Conservation (phyloP, 2,113 vertebrate genomes). For the Scalopus aquaticus region DNA sequence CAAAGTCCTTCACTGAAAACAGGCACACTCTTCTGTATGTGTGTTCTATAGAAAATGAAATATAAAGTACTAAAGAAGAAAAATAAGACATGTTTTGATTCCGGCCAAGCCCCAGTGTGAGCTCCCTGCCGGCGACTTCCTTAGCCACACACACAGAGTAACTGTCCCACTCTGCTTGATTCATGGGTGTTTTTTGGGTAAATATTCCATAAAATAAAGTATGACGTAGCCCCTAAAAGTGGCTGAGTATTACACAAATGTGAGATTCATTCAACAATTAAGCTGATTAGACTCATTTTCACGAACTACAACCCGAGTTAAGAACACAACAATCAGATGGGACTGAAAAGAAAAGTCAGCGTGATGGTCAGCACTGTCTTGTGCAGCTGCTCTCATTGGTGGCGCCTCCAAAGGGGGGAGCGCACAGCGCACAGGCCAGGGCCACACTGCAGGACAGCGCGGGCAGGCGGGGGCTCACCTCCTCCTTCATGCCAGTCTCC, state of each 20-base stretch:
- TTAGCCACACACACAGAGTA: not conserved
- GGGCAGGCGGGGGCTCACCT: constrained; percentile 84
- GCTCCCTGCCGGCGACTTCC: not conserved
- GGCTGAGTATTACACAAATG: not conserved
- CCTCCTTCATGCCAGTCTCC: constrained; percentile 98
- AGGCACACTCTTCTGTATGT: not conserved
- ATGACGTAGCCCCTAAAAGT: not conserved
- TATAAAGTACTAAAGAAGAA: not conserved
- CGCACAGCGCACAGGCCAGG: no score
- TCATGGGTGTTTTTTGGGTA: not conserved
- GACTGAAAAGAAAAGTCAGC: not conserved
- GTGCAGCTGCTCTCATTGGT: not conserved
- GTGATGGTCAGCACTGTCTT: no score
- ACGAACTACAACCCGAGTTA: not conserved
- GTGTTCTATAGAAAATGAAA: not conserved
- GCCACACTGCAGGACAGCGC: no score
- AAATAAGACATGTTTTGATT: not conserved
- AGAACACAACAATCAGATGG: not conserved
- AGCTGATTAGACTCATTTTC: not conserved
- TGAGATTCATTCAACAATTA: not conserved
- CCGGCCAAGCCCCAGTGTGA: not conserved
- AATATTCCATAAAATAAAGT: not conserved
- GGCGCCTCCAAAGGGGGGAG: not conserved
- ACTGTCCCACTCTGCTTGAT: not conserved
- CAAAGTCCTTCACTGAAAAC: not conserved